Conservation (phyloP, 2,888 invertebrate species). For the Epinotia brunnichana region DNA sequence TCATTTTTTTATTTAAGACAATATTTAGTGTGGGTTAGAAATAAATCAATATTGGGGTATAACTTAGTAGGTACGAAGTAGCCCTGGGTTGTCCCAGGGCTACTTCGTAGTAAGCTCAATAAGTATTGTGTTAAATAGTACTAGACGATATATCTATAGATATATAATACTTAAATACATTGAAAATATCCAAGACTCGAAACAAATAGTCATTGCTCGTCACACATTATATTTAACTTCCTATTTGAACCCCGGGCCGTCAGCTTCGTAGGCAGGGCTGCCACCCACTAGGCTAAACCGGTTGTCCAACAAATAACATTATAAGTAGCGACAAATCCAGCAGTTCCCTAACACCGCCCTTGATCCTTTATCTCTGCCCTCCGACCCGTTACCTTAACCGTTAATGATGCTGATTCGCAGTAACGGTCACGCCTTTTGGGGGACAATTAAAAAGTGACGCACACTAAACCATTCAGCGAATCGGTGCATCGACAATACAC, state of each 20-base stretch:
- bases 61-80: too few species aligned
- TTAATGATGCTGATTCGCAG: conserved; percentile 73
- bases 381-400: conserved; percentile 79
- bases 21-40: neutral
- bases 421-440: conserved; percentile 73
- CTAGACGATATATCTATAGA: too few species aligned
- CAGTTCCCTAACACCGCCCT: conserved; percentile 44
- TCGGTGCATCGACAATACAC: conserved; percentile 58
- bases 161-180: too few species aligned
- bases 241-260: too few species aligned
- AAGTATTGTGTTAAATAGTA: too few species aligned
- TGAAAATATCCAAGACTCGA: too few species aligned
- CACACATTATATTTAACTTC: too few species aligned
- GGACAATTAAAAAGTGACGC: conserved; percentile 78
- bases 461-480: conserved; percentile 59
- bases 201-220: too few species aligned
- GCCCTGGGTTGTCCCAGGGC: too few species aligned
- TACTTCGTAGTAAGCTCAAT: too few species aligned
- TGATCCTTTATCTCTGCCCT: conserved; percentile 59
- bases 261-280: too few species aligned
- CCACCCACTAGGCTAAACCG: neutral
- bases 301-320: neutral
- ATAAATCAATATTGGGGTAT: neutral
- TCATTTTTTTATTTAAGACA: neutral
- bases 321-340: neutral